phyloP scores from a whole-genome alignment of 2,113 vertebrate species.

The Argyrosomus japonicus region DNA sequence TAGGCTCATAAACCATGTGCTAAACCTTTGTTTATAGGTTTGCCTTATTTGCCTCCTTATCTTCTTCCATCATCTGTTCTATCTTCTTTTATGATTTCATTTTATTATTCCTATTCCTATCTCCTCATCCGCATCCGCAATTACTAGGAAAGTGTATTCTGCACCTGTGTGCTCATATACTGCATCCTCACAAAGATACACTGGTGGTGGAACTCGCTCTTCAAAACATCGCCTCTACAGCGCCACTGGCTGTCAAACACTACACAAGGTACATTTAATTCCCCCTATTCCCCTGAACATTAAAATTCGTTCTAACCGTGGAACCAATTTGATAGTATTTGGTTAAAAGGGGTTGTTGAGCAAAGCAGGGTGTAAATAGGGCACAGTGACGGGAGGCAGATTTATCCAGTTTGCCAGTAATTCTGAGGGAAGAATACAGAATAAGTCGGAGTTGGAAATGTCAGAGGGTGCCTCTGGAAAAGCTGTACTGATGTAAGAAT shows the following conservation, averaged over 20 bases:
- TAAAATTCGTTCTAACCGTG: slow-evolving; percentile 28
- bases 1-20: background rate
- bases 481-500: slow-evolving; percentile 36
- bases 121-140: background rate
- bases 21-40: background rate
- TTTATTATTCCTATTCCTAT: background rate
- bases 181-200: background rate
- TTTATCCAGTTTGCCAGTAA: slow-evolving; percentile 58
- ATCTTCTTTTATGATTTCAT: background rate
- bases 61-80: background rate
- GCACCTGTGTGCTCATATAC: slow-evolving; percentile 8
- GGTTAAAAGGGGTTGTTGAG: slow-evolving; percentile 33
- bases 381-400: slow-evolving; percentile 35
- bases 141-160: background rate
- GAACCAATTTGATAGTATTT: slow-evolving; percentile 40
- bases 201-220: background rate
- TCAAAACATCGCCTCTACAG: slow-evolving; percentile 2
- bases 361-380: slow-evolving; percentile 57
- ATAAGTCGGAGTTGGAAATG: slow-evolving; percentile 50
- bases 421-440: slow-evolving; percentile 53
- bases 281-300: background rate
- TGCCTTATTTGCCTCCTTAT: background rate
- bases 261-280: background rate
- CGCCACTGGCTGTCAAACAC: background rate
- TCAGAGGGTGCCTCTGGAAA: slow-evolving; percentile 63